Base-by-base conservation (phyloP, 1,140 invertebrate species). In the Thaumetopoea pityocampa region DNA sequence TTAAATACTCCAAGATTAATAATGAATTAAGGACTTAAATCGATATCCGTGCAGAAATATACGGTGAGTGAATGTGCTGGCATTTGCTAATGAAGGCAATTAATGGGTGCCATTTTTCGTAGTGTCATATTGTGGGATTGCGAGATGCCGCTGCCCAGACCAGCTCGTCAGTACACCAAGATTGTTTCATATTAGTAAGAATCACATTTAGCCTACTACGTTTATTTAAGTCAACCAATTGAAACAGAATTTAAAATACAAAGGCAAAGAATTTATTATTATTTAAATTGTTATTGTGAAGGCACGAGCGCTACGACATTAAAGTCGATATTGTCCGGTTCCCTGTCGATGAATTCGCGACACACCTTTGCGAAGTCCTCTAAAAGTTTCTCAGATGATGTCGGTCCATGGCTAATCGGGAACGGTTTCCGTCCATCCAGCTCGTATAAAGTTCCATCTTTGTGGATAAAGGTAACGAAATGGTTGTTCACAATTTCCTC, bases 401-500 rank as follows among this genome's bases (percentile, higher is more conserved):
- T 93, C 12, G 87, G 27, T 3, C 96, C 95, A 83, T 97, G 95
- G 67, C 91, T 90, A 5, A 97, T 90, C 5, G 96, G 95, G 54
- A 88, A 89, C 22, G 89, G 82, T 68, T 96, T 96, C 45, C 95
- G 88, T 2, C 96, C 96, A 89, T 98, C 96, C 46, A 98, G 76
- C 85, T 98, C 96, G 73, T 94, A 98, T 0, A 98, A 81, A 11
- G 81, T 69, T 6, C 93, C 94, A 81, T 96, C 90, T 58, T 92
- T 92, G 35, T 94, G 87, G 28, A 98, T 87, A 64, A 98, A 92
- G 3, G 95, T 91, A 10, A 98, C 89, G 82, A 97, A 98, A 80
- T 98, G 96, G 68, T 94, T 90, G 51, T 92, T 91, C 0, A 94
- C 89, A 23, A 88, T 83, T 29, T 92, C 89, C 48, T 92, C 89